Base-by-base conservation (phyloP, 2,797 vertebrate genomes). In the Gymnothorax reevesii region DNA sequence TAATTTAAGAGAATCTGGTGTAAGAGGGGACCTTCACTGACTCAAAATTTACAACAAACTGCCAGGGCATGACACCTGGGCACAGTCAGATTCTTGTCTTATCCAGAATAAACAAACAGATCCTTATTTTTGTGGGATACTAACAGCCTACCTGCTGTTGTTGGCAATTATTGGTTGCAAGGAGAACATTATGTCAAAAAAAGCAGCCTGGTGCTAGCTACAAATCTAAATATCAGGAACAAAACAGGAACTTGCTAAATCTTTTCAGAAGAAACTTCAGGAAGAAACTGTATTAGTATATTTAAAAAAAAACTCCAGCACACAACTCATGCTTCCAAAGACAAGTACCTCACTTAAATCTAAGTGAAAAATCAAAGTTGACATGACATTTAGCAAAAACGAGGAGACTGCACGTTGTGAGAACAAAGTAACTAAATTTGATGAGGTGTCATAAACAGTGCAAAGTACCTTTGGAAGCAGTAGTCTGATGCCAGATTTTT, bases 391-490 rank as follows among this genome's bases (percentile, higher is more conserved):
- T 77, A 69, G 64, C 22, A 69, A 25, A 69, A 69, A 25, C 25
- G 22, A 22, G 64, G 64, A 69, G 64, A n/a, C 15, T 15, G 3
- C 73, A 77, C 73, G 12, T 80, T 33, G 22, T 55, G 49, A 80
- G 77, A 80, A 80, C 77, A 80, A 20, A 80, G 25, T 80, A 80
- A 80, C 77, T 54, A 80, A 80, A 80, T 55, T 80, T 22, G 77
- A 55, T 20, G 17, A 55, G 52, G 52, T 55, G 52, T 54, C 52
- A 54, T 80, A 52, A 55, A 55, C 52, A 55, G 77, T 55, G 77
- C 52, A 80, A 80, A 55, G 49, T 52, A 49, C 55, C 15, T 80
- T 80, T 80, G 77, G 55, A 80, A 80, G 55, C 52, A 80, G 52
- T 54, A 80, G 52, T 55, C 52, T 7, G 33, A n/a, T 54, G 77